Base-by-base conservation (phyloP, 2,888 invertebrate species). In the Andrena chrysosceles region DNA sequence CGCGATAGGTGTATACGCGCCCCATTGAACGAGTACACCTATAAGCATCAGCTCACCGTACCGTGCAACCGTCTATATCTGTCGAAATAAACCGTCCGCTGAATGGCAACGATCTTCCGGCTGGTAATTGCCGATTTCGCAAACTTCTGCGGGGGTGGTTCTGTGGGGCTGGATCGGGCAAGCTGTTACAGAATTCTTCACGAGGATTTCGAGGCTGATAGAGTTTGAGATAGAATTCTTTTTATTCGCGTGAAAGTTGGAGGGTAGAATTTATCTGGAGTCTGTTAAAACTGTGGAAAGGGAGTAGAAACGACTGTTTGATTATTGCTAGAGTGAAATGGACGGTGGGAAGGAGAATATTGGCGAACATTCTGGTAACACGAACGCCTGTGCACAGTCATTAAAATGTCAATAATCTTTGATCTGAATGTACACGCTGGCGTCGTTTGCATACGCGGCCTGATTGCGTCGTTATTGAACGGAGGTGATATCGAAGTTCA, bases 11-110 rank as follows among this genome's bases (percentile, higher is more conserved):
- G 74, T 69, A 60, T 68, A 74, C 35, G 71, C 73, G 59, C 56
- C 56, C 56, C 77, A 83, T 72, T 85, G 85, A 78, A 85, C 72
- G 71, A 64, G 63, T 81, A 72, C 78, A 79, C 81, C 72, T 80
- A 79, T 71, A 70, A 48, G 80, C 82, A 67, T 75, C 85, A 85
- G 80, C 81, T 5, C 77, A 85, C 84, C 68, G 80, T 62, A 52
- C 42, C 73, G 74, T 62, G 64, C 49, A 73, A 13, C n/a, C 56
- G 54, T 42, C 31, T 60, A 71, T 52, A 64, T 59, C 76, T 20
- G 69, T 76, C 83, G 29, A 76, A 77, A 73, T 60, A 59, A 35
- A 67, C 49, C 29, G 10, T 59, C 63, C 20, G 13, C 23, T 26
- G 49, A 33, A 68, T 42, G 63, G 60, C 70, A 84, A 29, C 16